phyloP scores from a whole-genome alignment of 2,797 vertebrate species.

The Pempheris klunzingeri region DNA sequence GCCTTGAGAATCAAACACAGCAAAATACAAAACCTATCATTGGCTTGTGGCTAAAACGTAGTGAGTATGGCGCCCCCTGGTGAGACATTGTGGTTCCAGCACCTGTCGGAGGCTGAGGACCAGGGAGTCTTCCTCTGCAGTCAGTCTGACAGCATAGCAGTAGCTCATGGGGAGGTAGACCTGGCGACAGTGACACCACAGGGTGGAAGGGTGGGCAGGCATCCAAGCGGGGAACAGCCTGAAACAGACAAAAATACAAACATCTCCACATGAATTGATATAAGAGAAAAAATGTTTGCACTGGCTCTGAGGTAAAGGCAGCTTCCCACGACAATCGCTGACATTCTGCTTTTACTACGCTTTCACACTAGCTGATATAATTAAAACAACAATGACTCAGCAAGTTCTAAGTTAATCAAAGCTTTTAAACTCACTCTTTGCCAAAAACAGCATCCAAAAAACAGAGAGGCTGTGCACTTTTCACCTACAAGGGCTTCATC shows the following conservation, averaged over 20 bases:
- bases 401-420: not conserved
- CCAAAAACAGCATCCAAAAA: too few species aligned
- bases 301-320: not conserved
- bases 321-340: too few species aligned
- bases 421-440: not conserved
- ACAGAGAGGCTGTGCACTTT: too few species aligned
- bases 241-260: slow-evolving; percentile 10
- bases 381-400: not conserved
- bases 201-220: slow-evolving; percentile 92
- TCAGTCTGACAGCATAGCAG: slow-evolving; percentile 91
- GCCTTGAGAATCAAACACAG: not conserved
- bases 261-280: not conserved
- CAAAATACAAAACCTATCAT: too few species aligned
- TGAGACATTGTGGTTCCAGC: slow-evolving; percentile 24
- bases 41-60: not conserved
- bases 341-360: not conserved
- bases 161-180: slow-evolving; percentile 98
- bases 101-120: slow-evolving; percentile 94
- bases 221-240: slow-evolving; percentile 94
- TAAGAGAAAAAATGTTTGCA: not conserved
- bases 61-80: slow-evolving; percentile 35
- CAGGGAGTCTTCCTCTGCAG: slow-evolving; percentile 88
- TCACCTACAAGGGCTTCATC: too few species aligned
- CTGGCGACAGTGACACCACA: slow-evolving; percentile 99
- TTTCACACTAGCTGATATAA: too few species aligned